Conservation (phyloP, 2,888 invertebrate genomes). For the Alitta virens region DNA sequence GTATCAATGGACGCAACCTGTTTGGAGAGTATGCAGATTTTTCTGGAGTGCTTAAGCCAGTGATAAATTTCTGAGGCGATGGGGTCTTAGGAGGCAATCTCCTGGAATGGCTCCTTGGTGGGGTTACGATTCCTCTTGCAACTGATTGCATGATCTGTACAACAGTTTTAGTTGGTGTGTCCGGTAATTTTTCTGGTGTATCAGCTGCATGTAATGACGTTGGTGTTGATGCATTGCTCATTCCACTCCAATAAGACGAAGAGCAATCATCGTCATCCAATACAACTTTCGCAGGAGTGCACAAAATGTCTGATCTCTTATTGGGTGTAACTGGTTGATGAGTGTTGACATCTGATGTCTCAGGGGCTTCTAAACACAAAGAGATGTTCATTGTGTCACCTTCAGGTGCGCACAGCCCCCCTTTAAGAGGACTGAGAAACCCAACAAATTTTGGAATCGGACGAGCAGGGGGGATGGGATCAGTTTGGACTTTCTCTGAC, state of each 20-base stretch:
- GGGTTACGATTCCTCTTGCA: conserved; percentile 31
- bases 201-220: background rate
- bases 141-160: conserved; percentile 35
- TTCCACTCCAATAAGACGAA: background rate
- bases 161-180: conserved; percentile 27
- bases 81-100: background rate
- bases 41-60: background rate
- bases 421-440: background rate
- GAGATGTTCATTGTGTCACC: background rate
- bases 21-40: background rate
- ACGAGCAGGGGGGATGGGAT: too few species aligned
- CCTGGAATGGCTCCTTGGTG: background rate
- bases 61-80: background rate
- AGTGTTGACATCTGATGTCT: conserved; percentile 1
- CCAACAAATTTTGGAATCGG: too few species aligned
- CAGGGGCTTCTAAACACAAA: background rate
- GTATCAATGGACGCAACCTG: conserved; percentile 1
- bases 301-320: background rate
- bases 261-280: background rate
- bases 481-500: too few species aligned
- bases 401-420: background rate
- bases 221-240: too few species aligned
- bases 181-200: background rate
- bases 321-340: background rate
- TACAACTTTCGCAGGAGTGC: background rate